Evolutionary conservation across 92 coral and sea anemone genomes (phyloP).

Genomic region (Ricordea florida): DNA sequence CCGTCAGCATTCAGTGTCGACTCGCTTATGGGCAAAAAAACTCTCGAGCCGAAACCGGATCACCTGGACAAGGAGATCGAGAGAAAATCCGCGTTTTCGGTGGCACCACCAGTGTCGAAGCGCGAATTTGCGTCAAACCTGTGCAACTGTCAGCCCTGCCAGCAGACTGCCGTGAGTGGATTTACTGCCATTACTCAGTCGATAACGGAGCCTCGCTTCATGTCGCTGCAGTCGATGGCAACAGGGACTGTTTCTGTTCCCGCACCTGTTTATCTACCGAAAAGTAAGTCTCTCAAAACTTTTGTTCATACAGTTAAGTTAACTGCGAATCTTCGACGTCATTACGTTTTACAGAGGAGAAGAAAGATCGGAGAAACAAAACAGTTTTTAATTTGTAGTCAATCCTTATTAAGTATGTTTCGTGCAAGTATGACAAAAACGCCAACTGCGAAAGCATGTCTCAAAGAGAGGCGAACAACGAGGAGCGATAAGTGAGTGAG

Average conservation of each 20-base stretch:
- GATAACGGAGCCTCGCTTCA: constrained; percentile 72
- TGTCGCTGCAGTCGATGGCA: constrained; percentile 78
- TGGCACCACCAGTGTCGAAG: constrained; percentile 70
- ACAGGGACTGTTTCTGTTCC: constrained; percentile 60
- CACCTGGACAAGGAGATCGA: constrained; percentile 56
- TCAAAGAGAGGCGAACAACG: no score
- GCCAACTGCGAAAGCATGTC: no score
- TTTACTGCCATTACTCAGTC: constrained; percentile 79
- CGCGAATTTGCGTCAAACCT: constrained; percentile 75
- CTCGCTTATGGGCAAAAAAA: constrained; percentile 82
- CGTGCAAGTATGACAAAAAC: no score
- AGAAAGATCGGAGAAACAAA: no score
- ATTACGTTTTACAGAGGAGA: no score
- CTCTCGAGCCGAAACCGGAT: constrained; percentile 27
- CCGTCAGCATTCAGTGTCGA: constrained; percentile 75
- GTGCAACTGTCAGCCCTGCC: constrained; percentile 91
- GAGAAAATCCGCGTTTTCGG: constrained; percentile 80
- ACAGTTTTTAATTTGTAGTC: no score
- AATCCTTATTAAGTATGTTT: no score
- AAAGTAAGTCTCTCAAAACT: constrained; percentile 52
- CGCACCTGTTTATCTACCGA: constrained; percentile 80
- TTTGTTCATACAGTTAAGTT: no score
- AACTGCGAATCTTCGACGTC: no score
- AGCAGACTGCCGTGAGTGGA: constrained; percentile 67
- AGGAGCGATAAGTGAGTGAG: no score